Evolutionary conservation across 1,140 invertebrate species (phyloP), one percentile per base, ranked within the genome.

Genomic region (Cotesia typhae): DNA sequence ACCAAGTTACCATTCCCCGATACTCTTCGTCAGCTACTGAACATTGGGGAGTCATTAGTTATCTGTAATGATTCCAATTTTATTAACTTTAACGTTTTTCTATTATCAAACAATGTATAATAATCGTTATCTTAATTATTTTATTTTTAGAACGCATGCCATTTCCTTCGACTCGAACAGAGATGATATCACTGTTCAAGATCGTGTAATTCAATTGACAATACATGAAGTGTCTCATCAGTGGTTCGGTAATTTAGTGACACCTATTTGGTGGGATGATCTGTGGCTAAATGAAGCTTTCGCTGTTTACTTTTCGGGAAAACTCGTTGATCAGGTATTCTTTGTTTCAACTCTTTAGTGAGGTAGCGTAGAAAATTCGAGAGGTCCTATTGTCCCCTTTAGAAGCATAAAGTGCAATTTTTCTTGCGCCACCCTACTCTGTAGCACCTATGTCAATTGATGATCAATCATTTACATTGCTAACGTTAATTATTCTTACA

Each of bases 251-350:
- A 91, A 92, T 79, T 78, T 91, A 17, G 88, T 92, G 0, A 90
- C 91, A 0, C 90, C 90, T 61, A 80, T 86, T 74, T 92, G 90
- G 90, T 92, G 90, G 90, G 83, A 86, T 6, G 90, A 91, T 77
- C 80, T 93, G 0, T 94, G 92, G 92, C 82, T 94, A 1, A 93
- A 90, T 77, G 92, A 94, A 83, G 92, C 88, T 6, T 92, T 94
- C 78, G 92, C 92, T 5, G 89, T 86, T 20, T 92, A 89, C 73
- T 87, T 87, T 61, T 74, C 86, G 47, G 83, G 83, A 51, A 79
- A 85, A 17, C 83, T 73, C 5, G 82, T 78, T 4, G 74, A 79
- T 4, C 36, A 78, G 77, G 87, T 88, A 79, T 81, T 76, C 71
- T 14, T n/a, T 4, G 1, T 2, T 47, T 47, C 41, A 47, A 47